These are phyloP conservation scores for Zaprionus capensis DNA, from an alignment of 1,140 invertebrate genomes.

Conservation along the genomic window DNA sequence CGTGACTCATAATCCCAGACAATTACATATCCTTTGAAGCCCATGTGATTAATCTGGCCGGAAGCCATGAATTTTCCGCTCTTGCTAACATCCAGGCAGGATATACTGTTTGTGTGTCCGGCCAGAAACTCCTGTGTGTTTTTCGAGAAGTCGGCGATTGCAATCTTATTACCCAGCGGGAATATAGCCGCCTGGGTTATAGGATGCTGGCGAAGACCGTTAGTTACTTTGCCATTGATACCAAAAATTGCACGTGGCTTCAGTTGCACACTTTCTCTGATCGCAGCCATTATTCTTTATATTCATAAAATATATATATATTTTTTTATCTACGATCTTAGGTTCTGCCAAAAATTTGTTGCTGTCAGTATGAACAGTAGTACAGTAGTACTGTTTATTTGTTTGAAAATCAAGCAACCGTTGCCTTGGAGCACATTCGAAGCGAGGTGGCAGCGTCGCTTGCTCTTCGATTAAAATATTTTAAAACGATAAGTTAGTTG, in stretches of 20 bases:
- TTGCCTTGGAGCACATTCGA: constrained; percentile 58
- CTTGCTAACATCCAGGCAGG: constrained; percentile 90
- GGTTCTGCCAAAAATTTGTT: neutral
- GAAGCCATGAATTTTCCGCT: constrained; percentile 93
- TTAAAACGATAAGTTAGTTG: neutral
- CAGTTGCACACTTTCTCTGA: constrained; percentile 83
- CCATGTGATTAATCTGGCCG: constrained; percentile 95
- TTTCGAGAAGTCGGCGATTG: constrained; percentile 90
- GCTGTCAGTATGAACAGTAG: constrained; percentile 27
- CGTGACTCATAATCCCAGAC: constrained; percentile 92
- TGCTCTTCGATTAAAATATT: neutral
- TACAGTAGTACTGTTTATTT: constrained; percentile 42
- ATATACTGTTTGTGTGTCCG: constrained; percentile 93
- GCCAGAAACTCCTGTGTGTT: constrained; percentile 91
- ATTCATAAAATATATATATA: constrained; percentile 32
- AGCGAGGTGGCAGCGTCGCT: constrained; percentile 12
- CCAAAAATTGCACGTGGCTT: constrained; percentile 89
- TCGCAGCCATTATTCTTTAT: constrained; percentile 25
- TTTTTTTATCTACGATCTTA: constrained; percentile 15
- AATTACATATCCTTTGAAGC: constrained; percentile 94
- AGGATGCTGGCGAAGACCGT: constrained; percentile 91
- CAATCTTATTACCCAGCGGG: constrained; percentile 93
- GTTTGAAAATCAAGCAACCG: constrained; percentile 65
- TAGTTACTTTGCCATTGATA: constrained; percentile 89
- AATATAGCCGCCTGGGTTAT: constrained; percentile 91